A percentile compares a stretch with the other conserved stretches of the same genome.
Conservation (phyloP, 2,797 vertebrate species). For the Ataeniobius toweri region DNA sequence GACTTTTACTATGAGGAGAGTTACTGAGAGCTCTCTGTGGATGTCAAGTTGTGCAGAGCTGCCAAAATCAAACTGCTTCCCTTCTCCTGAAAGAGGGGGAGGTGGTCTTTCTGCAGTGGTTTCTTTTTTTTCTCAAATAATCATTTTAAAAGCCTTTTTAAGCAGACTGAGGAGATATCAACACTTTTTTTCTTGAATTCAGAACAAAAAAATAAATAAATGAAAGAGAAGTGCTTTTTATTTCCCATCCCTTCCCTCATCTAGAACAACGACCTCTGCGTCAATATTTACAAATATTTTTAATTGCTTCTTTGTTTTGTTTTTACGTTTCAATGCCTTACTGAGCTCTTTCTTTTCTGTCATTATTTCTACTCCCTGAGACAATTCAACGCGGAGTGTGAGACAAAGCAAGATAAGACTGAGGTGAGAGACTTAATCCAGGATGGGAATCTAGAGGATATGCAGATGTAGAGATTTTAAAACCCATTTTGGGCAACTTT, state of each 20-base stretch:
- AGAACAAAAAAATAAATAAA: conserved; percentile 66
- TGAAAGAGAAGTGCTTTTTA: conserved; percentile 85
- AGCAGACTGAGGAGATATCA: conserved; percentile 79
- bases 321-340: conserved; percentile 82
- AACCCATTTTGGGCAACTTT: conserved; percentile 63
- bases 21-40: conserved; percentile 78
- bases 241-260: conserved; percentile 78
- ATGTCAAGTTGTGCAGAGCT: conserved; percentile 85
- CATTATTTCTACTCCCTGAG: conserved; percentile 75
- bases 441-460: conserved; percentile 64
- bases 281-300: conserved; percentile 78
- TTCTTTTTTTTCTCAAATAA: conserved; percentile 81
- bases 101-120: conserved; percentile 80
- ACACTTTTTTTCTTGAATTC: conserved; percentile 80
- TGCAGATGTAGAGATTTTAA: conserved; percentile 72
- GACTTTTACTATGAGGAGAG: conserved; percentile 80
- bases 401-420: conserved; percentile 59
- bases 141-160: conserved; percentile 87
- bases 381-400: conserved; percentile 69
- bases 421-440: conserved; percentile 70
- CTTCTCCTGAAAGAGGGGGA: conserved; percentile 61
- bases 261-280: conserved; percentile 79
- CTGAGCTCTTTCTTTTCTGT: conserved; percentile 72
- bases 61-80: conserved; percentile 83
- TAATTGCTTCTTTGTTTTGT: conserved; percentile 78